A percentile compares a stretch with the other conserved stretches of the same genome.
phyloP scores from a whole-genome alignment of 2,113 vertebrate species.

The Strix aluco region DNA sequence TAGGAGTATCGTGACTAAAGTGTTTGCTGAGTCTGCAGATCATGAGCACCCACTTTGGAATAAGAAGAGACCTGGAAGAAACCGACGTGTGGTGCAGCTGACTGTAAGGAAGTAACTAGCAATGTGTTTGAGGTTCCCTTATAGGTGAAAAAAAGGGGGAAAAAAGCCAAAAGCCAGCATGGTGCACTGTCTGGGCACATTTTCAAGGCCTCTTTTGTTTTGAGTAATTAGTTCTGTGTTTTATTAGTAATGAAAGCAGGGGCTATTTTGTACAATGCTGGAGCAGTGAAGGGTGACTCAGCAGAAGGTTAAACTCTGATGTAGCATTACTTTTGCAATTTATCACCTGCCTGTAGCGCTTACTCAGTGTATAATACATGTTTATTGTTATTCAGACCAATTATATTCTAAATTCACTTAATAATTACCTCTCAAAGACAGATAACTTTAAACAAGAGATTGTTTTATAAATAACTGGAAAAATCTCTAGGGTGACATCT shows the following conservation, averaged over 20 bases:
- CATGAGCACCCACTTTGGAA: background rate
- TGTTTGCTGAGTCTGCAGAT: background rate
- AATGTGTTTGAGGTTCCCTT: background rate
- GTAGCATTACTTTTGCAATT: conserved; percentile 61
- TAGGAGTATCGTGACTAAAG: background rate
- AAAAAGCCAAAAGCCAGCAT: background rate
- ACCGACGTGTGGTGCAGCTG: background rate
- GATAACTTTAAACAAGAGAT: background rate
- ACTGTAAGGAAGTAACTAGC: background rate
- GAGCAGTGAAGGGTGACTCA: conserved; percentile 60
- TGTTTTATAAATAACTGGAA: background rate
- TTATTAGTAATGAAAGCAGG: conserved; percentile 62
- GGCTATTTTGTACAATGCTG: conserved; percentile 33
- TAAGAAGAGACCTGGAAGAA: background rate
- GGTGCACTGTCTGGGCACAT: conserved; percentile 18
- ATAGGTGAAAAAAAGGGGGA: background rate
- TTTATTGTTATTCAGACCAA: conserved; percentile 62
- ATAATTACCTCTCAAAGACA: conserved; percentile 25
- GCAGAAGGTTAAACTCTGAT: conserved; percentile 62
- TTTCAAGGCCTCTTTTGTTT: conserved; percentile 60
- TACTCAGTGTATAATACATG: conserved; percentile 53
- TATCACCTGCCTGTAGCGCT: conserved; percentile 69
- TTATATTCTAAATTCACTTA: conserved; percentile 15
- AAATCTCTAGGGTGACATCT: background rate
- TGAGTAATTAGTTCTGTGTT: conserved; percentile 69